A percentile compares a stretch with the other conserved stretches of the same genome.
These are phyloP conservation scores for Tethea ocularis DNA, from an alignment of 2,888 invertebrate species.

Conservation along the genomic window DNA sequence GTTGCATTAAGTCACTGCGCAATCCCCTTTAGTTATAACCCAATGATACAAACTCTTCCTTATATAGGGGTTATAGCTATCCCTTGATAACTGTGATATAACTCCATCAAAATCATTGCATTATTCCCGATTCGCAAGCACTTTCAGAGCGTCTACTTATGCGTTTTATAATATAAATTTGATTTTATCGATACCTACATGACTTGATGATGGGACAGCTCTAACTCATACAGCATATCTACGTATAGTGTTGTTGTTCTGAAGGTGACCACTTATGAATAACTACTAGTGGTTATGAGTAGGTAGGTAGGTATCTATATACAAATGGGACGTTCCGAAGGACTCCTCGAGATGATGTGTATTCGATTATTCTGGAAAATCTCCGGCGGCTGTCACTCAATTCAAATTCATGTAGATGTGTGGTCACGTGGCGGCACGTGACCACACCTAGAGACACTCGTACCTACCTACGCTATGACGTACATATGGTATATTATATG, in stretches of 20 bases:
- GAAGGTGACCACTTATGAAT: not conserved
- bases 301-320: not conserved
- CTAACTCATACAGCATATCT: not conserved
- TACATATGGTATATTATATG: too few species aligned
- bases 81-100: too few species aligned
- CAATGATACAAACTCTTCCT: too few species aligned
- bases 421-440: conserved; percentile 54
- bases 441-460: conserved; percentile 16
- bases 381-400: conserved; percentile 55
- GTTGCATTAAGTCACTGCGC: too few species aligned
- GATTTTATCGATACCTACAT: too few species aligned
- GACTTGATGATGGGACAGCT: not conserved
- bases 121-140: too few species aligned
- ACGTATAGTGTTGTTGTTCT: not conserved
- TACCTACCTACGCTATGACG: too few species aligned
- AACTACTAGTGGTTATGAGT: not conserved
- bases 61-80: too few species aligned
- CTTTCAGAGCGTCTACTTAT: too few species aligned
- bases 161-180: too few species aligned
- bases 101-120: too few species aligned
- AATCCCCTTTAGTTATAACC: too few species aligned
- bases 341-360: conserved; percentile 13
- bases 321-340: not conserved
- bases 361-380: conserved; percentile 53
- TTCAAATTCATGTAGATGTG: conserved; percentile 59